Base-by-base conservation (phyloP, 2,888 invertebrate genomes). In the Marasmarcha lunaedactyla region DNA sequence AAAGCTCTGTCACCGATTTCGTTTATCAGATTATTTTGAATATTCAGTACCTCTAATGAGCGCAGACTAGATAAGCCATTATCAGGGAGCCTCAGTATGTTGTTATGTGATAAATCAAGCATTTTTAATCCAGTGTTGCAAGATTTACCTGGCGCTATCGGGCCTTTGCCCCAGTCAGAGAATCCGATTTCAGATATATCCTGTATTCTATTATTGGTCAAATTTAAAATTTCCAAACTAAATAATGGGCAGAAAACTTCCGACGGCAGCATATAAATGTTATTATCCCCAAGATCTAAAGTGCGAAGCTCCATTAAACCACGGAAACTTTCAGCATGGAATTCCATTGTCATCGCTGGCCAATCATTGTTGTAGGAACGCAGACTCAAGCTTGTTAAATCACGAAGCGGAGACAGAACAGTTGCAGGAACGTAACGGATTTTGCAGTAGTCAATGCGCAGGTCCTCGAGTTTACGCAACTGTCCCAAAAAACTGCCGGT, bases 341-440 rank as follows among this genome's bases (percentile, higher is more conserved):
- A 83, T 59, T 92, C 91, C 88, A 91, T 89, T 48, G 89, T 89
- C 88, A 91, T 89, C 20, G 90, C 87, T 27, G 91, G 90, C 91
- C 91, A 92, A 62, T 92, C 91, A 36, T 88, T 89, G 65, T 92
- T 92, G 62, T 88, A 89, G 27, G 92, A 91, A 43, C 90, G 87
- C 44, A 94, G 64, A 35, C 89, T 86, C 43, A 94, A 77, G 57
- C 86, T 87, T 30, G 87, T 86, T 40, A 94, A 83, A 64, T 90
- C 89, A 54, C 87, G 86, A 42, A 92, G 79, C 35, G 89, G 87
- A 15, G 88, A 84, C 57, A 94, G 81, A 39, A 89, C 89, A 43
- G 88, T 88, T 7, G 88, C 87, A 11, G 91, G 90, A 41, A 93
- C 85, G 63, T 89, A 88, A 44, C 90, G 87, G 54, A 93, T 88